Evolutionary conservation across 2,113 vertebrate species (phyloP).

Genomic region (Struthio camelus): DNA sequence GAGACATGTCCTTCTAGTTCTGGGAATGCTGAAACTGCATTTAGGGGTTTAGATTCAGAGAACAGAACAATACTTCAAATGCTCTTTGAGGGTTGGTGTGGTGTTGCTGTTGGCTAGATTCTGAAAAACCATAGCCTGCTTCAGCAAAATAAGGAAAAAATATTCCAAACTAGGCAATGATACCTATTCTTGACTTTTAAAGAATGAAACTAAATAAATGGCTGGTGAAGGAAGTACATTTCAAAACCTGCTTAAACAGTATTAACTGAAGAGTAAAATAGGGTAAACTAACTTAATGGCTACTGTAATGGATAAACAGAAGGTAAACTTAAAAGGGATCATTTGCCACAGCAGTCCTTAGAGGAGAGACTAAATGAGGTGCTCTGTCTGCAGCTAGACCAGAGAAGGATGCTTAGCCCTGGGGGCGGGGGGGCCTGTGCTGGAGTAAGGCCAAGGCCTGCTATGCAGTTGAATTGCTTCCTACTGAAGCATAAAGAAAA

Average conservation of each 20-base stretch:
- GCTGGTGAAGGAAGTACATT: background rate
- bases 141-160: background rate
- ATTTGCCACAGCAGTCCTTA: background rate
- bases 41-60: background rate
- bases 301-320: no score
- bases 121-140: background rate
- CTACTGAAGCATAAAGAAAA: background rate
- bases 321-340: no score
- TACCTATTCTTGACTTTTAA: background rate
- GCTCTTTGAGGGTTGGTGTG: background rate
- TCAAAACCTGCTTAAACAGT: background rate
- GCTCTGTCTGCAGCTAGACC: background rate
- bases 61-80: background rate
- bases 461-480: background rate
- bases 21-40: background rate
- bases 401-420: background rate
- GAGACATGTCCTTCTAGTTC: background rate
- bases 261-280: background rate
- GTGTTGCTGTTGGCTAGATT: background rate
- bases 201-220: background rate
- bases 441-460: slow-evolving; percentile 21
- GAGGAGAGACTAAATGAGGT: background rate
- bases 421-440: background rate
- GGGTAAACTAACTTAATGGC: background rate
- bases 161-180: background rate